Evolutionary conservation across 2,888 invertebrate genomes (phyloP).

Genomic region (Drosophila koepferae): DNA sequence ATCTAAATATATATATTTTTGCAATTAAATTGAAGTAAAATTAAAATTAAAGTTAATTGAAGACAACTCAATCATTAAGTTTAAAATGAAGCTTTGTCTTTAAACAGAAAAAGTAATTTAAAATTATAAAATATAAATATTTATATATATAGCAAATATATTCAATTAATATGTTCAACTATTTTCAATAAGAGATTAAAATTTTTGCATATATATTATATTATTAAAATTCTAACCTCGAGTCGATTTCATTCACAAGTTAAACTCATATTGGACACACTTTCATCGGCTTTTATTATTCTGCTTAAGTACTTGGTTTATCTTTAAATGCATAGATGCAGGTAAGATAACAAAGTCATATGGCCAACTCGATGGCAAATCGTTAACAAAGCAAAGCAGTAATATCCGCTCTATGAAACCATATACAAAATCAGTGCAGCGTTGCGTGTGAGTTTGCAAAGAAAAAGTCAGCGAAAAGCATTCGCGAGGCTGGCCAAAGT

Average conservation of each 20-base stretch:
- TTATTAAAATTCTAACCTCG: neutral
- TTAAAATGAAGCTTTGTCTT: no score
- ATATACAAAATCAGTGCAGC: slow-evolving; percentile 59
- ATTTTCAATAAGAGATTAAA: no score
- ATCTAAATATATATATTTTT: no score
- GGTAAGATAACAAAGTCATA: neutral
- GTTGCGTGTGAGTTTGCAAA: slow-evolving; percentile 63
- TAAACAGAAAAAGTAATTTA: no score
- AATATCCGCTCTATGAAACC: neutral
- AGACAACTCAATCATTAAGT: no score
- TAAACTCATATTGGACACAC: neutral
- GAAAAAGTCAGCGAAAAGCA: slow-evolving; percentile 25
- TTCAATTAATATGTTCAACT: no score
- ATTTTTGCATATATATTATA: no score
- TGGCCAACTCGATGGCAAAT: neutral
- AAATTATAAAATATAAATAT: no score
- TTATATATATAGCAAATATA: no score
- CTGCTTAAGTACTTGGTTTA: neutral
- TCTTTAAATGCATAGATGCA: neutral
- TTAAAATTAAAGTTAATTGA: no score
- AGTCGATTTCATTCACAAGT: neutral
- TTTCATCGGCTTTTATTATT: neutral
- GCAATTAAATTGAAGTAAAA: no score
- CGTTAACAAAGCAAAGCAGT: slow-evolving; percentile 10
- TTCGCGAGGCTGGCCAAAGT: slow-evolving; percentile 53